Conservation (phyloP, 2,888 invertebrate genomes). For the Helobdella robusta region DNA sequence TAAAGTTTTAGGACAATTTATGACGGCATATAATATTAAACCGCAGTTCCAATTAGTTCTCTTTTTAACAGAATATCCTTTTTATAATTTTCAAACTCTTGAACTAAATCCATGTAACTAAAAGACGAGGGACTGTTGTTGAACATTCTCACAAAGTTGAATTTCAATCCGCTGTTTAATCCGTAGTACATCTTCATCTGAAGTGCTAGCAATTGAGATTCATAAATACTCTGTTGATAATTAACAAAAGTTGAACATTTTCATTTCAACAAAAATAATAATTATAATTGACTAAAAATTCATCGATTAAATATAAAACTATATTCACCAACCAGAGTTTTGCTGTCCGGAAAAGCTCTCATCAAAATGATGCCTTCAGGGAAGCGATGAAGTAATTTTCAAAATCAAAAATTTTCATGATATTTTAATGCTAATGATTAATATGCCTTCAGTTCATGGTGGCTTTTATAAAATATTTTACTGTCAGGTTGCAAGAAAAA, state of each 20-base stretch:
- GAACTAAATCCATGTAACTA: constrained; percentile 33
- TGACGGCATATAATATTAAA: too few relatives aligned
- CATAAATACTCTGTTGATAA: constrained; percentile 33
- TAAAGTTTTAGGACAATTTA: too few relatives aligned
- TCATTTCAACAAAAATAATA: too few relatives aligned
- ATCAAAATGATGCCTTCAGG: constrained; percentile 44
- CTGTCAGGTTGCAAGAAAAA: too few relatives aligned
- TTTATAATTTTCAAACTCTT: constrained; percentile 36
- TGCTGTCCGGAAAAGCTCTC: constrained; percentile 44
- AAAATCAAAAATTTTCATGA: too few relatives aligned
- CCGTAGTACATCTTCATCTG: constrained; percentile 38
- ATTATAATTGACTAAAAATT: too few relatives aligned
- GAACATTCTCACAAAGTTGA: constrained; percentile 35
- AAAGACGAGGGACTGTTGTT: constrained; percentile 34
- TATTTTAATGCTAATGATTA: too few relatives aligned
- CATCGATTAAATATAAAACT: too few relatives aligned
- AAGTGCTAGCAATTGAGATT: constrained; percentile 35
- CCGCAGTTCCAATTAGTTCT: constrained; percentile 13
- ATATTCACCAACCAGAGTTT: constrained; percentile 45
- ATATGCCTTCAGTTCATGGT: too few relatives aligned
- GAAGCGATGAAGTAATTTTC: constrained; percentile 16
- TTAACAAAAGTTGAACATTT: neutral
- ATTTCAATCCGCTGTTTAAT: constrained; percentile 33
- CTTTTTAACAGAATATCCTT: constrained; percentile 28
- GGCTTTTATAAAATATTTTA: too few relatives aligned